Evolutionary conservation across 2,888 invertebrate species (phyloP).

Genomic region (Drosophila antonietae): DNA sequence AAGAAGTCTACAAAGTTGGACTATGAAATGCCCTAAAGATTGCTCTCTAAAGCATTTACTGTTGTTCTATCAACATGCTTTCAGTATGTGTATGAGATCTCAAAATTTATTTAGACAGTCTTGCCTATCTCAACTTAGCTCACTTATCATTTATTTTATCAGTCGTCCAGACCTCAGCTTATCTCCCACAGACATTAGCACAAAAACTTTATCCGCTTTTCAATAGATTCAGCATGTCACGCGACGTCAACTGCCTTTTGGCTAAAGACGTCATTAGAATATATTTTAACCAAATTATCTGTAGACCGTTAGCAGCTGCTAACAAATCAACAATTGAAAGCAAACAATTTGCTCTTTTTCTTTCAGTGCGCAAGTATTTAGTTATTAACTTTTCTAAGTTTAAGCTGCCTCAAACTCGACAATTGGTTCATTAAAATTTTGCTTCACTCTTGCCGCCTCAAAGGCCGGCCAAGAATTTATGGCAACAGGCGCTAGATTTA

Average conservation of each 20-base stretch:
- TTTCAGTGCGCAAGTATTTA: neutral
- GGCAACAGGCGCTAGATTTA: constrained; percentile 43
- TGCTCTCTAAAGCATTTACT: neutral
- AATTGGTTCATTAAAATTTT: constrained; percentile 27
- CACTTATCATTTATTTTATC: neutral
- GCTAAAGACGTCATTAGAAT: constrained; percentile 35
- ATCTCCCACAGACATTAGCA: neutral
- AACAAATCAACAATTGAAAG: constrained; percentile 5
- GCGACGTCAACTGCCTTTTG: constrained; percentile 27
- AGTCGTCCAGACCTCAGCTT: neutral
- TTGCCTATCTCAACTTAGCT: neutral
- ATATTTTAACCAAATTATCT: constrained; percentile 18
- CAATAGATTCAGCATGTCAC: neutral
- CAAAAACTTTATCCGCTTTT: neutral
- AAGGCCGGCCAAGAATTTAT: constrained; percentile 37
- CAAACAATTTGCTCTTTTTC: constrained; percentile 9
- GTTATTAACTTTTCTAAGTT: constrained; percentile 28
- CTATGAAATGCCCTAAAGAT: neutral
- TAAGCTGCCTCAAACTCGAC: constrained; percentile 5
- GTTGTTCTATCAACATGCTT: neutral
- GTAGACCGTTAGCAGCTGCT: constrained; percentile 4
- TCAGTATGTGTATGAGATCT: neutral
- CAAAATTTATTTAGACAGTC: neutral
- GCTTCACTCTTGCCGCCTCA: constrained; percentile 8
- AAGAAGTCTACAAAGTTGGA: too few relatives aligned